These are phyloP conservation scores for Thryonomys swinderianus DNA, from an alignment of 2,113 vertebrate genomes.

Conservation along the genomic window DNA sequence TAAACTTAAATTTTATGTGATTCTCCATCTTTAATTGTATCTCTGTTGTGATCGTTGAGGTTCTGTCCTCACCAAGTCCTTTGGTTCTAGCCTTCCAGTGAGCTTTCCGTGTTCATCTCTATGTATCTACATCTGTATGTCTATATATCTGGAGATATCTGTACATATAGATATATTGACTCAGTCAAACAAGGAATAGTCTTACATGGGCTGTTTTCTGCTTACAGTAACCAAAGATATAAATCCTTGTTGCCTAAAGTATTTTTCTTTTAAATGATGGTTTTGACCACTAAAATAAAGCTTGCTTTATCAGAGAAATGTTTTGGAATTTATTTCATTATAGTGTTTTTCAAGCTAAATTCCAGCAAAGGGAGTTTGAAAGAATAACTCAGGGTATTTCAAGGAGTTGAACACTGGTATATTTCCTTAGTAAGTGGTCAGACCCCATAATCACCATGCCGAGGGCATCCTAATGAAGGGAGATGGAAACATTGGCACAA, in stretches of 20 bases:
- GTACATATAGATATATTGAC: slow-evolving; percentile 55
- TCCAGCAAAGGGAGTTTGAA: slow-evolving; percentile 77
- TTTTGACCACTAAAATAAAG: slow-evolving; percentile 84
- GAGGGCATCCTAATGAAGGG: slow-evolving; percentile 67
- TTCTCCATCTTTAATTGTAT: slow-evolving; percentile 45
- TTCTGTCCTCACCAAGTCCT: background rate
- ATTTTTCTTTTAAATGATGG: slow-evolving; percentile 71
- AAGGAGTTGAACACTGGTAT: slow-evolving; percentile 44
- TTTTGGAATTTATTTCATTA: slow-evolving; percentile 77
- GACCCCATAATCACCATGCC: background rate
- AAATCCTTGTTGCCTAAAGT: slow-evolving; percentile 74
- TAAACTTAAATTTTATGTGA: slow-evolving; percentile 41
- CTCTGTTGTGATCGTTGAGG: slow-evolving; percentile 40
- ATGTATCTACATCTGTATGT: background rate
- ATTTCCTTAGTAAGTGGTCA: slow-evolving; percentile 59
- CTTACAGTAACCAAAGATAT: slow-evolving; percentile 81
- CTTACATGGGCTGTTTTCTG: slow-evolving; percentile 70
- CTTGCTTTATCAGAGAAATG: slow-evolving; percentile 79
- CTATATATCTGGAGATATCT: background rate
- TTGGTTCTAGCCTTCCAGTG: slow-evolving; percentile 37
- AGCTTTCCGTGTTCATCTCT: slow-evolving; percentile 70
- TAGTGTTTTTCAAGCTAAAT: slow-evolving; percentile 77
- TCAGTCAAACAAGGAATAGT: slow-evolving; percentile 74
- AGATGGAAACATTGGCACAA: slow-evolving; percentile 19
- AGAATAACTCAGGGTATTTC: slow-evolving; percentile 59